These are phyloP conservation scores for Fabriciana adippe DNA, from an alignment of 2,888 invertebrate species.

Conservation along the genomic window DNA sequence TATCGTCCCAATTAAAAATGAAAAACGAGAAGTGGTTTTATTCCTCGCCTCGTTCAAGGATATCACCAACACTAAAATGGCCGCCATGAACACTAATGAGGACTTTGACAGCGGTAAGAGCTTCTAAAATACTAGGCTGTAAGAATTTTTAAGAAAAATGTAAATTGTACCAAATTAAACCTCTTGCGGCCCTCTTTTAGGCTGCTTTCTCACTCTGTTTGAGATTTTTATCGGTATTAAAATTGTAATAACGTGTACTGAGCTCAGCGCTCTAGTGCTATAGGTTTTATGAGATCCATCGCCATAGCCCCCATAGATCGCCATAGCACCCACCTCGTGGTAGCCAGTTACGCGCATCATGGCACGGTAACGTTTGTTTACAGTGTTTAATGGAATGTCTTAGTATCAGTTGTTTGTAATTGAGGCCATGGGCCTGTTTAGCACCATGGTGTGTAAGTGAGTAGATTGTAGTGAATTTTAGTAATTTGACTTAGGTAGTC, in stretches of 20 bases:
- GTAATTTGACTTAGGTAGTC: background rate
- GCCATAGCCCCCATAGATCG: slow-evolving; percentile 60
- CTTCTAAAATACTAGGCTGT: slow-evolving; percentile 45
- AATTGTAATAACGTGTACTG: slow-evolving; percentile 61
- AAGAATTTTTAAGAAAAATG: slow-evolving; percentile 48
- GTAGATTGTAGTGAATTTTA: slow-evolving; percentile 29
- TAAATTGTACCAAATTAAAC: slow-evolving; percentile 30
- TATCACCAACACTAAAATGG: slow-evolving; percentile 95
- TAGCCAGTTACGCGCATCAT: slow-evolving; percentile 71
- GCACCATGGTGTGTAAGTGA: slow-evolving; percentile 14
- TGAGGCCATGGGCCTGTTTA: slow-evolving; percentile 5
- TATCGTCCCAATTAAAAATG: slow-evolving; percentile 99
- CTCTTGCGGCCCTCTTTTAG: slow-evolving; percentile 25
- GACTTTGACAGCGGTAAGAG: slow-evolving; percentile 93
- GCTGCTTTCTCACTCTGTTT: slow-evolving; percentile 40
- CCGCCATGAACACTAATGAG: slow-evolving; percentile 91
- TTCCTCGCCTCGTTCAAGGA: slow-evolving; percentile 98
- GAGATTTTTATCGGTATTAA: slow-evolving; percentile 17
- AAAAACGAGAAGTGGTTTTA: slow-evolving; percentile 97
- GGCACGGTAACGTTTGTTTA: slow-evolving; percentile 76
- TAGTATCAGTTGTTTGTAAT: slow-evolving; percentile 28
- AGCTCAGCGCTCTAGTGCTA: slow-evolving; percentile 72
- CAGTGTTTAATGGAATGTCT: slow-evolving; percentile 49
- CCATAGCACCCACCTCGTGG: slow-evolving; percentile 64
- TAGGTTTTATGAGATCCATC: slow-evolving; percentile 47